Conservation (phyloP, 2,113 vertebrate species). For the Oxyruncus cristatus region DNA sequence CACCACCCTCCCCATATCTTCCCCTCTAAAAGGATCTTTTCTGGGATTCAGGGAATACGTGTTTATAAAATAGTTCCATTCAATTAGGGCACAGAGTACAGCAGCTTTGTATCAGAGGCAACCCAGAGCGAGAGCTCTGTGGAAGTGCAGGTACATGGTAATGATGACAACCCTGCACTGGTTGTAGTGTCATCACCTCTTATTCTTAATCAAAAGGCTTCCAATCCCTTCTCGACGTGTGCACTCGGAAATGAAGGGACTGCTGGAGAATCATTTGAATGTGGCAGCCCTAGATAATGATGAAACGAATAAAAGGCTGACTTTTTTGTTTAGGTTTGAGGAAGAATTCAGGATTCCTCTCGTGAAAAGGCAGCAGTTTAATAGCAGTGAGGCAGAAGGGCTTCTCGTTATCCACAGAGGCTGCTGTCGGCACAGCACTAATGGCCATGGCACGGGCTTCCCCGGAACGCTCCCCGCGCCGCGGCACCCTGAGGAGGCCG, state of each 20-base stretch:
- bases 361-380: slow-evolving; percentile 70
- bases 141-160: slow-evolving; percentile 71
- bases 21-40: slow-evolving; percentile 54
- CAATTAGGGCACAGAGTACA: slow-evolving; percentile 70
- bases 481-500: fast-evolving
- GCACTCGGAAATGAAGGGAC: slow-evolving; percentile 71
- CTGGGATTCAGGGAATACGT: slow-evolving; percentile 64
- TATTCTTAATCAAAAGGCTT: slow-evolving; percentile 77
- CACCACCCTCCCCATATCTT: slow-evolving; percentile 65
- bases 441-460: slow-evolving; percentile 57
- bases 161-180: slow-evolving; percentile 72
- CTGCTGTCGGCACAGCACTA: slow-evolving; percentile 28
- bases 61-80: slow-evolving; percentile 74
- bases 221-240: slow-evolving; percentile 69
- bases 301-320: slow-evolving; percentile 73
- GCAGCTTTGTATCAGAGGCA: slow-evolving; percentile 73
- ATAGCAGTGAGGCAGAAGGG: slow-evolving; percentile 56
- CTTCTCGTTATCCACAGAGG: slow-evolving; percentile 63
- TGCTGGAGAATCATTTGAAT: slow-evolving; percentile 74
- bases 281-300: slow-evolving; percentile 76
- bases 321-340: slow-evolving; percentile 72
- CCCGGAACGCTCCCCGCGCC: not conserved
- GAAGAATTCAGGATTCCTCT: slow-evolving; percentile 70
- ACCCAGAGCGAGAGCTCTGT: slow-evolving; percentile 65
- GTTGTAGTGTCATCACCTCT: slow-evolving; percentile 74